These are phyloP conservation scores for Anguilla megastoma DNA, from an alignment of 2,797 vertebrate genomes.

Conservation along the genomic window DNA sequence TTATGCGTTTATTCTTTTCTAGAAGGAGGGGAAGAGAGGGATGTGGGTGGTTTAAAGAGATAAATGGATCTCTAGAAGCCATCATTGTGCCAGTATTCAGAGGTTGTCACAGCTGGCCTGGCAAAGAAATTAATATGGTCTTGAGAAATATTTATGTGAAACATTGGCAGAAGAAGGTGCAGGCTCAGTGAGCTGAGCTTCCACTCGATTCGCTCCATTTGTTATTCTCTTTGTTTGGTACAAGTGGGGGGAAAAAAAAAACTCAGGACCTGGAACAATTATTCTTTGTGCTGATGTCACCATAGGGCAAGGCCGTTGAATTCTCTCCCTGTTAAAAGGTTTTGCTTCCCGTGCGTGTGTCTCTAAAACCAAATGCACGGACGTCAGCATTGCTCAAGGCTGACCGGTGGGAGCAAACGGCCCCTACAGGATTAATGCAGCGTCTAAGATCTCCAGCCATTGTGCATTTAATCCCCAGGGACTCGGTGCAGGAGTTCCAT, in stretches of 20 bases:
- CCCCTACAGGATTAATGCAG: not conserved
- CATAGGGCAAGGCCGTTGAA: not conserved
- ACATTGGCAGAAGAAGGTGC: not conserved
- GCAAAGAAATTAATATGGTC: conserved; percentile 7
- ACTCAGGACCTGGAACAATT: not conserved
- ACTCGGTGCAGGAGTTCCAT: not conserved
- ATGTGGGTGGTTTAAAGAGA: not conserved
- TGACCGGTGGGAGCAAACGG: not conserved
- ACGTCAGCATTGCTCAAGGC: not conserved
- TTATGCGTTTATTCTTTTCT: not conserved
- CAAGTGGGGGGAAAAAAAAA: not conserved
- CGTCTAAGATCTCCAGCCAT: not conserved
- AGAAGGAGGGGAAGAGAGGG: not conserved
- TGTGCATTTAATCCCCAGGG: not conserved
- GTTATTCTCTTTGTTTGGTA: not conserved
- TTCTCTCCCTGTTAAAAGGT: not conserved
- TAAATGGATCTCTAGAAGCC: not conserved
- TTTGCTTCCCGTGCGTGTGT: not conserved
- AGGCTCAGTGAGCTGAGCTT: not conserved
- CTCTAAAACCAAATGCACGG: not conserved
- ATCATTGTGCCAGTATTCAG: not conserved
- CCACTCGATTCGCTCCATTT: not conserved
- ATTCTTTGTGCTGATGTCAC: not conserved
- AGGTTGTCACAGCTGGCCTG: conserved; percentile 5
- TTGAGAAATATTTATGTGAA: conserved; percentile 11